phyloP scores from a whole-genome alignment of 2,888 invertebrate genomes.

The Lithophane leautieri region DNA sequence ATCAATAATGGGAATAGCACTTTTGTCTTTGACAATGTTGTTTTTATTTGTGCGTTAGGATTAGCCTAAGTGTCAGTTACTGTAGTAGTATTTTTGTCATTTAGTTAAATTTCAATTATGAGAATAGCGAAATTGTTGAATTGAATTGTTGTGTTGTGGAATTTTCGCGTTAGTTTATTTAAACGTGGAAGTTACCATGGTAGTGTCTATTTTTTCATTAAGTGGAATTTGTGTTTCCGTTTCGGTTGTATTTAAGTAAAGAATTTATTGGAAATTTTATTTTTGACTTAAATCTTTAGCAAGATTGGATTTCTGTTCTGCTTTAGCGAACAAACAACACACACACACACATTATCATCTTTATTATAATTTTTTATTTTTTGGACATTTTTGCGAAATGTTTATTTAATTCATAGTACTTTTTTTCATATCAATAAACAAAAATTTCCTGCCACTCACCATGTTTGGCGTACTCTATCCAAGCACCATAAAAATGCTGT shows the following conservation, averaged over 20 bases:
- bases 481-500: constrained; percentile 8
- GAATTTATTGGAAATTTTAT: neutral
- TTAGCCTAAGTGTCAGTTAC: neutral
- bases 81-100: neutral
- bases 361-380: no score
- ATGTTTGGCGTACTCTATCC: neutral
- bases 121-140: neutral
- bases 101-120: neutral
- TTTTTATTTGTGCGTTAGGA: neutral
- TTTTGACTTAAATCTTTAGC: neutral
- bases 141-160: no score
- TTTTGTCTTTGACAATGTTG: neutral
- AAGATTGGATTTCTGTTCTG: neutral
- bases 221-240: neutral
- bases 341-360: no score
- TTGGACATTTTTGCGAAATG: neutral
- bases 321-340: no score
- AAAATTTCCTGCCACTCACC: neutral
- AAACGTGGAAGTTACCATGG: neutral
- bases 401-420: neutral
- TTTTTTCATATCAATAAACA: neutral
- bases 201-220: no score
- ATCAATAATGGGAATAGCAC: no score
- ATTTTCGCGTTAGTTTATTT: no score
- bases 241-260: neutral